Percentiles rank a stretch among this genome's conserved stretches.
These are phyloP conservation scores for Etheostoma perlongum DNA, from an alignment of 2,797 vertebrate genomes.

Conservation along the genomic window DNA sequence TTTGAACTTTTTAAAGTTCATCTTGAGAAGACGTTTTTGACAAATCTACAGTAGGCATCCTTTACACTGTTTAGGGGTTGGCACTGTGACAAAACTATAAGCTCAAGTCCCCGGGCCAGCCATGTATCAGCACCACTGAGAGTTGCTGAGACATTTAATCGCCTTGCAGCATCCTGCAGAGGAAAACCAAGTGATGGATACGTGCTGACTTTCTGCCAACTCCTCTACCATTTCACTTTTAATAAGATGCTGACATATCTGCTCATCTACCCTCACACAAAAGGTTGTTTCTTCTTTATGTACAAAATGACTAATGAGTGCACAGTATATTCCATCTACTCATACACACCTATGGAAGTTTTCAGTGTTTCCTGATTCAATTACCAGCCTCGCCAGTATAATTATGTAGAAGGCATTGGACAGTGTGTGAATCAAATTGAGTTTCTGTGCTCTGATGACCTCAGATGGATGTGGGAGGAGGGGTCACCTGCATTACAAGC, in stretches of 20 bases:
- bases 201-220: background rate
- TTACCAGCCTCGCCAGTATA: constrained; percentile 23
- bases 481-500: constrained; percentile 25
- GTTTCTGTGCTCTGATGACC: constrained; percentile 38
- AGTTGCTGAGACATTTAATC: constrained; percentile 21
- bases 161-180: background rate
- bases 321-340: background rate
- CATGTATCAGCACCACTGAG: constrained; percentile 17
- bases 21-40: background rate
- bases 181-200: background rate
- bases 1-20: background rate
- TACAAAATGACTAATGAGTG: background rate
- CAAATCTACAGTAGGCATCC: background rate
- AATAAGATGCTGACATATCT: background rate
- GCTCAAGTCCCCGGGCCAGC: constrained; percentile 1
- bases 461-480: background rate
- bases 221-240: constrained; percentile 6
- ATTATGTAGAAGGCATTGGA: constrained; percentile 33
- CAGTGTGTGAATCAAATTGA: constrained; percentile 30
- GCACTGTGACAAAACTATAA: constrained; percentile 7
- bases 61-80: background rate
- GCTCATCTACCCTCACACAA: background rate
- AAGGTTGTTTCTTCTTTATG: background rate
- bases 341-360: background rate
- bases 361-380: constrained; percentile 23